These are phyloP conservation scores for Xestia ashworthii DNA, from an alignment of 2,888 invertebrate genomes.

Conservation along the genomic window DNA sequence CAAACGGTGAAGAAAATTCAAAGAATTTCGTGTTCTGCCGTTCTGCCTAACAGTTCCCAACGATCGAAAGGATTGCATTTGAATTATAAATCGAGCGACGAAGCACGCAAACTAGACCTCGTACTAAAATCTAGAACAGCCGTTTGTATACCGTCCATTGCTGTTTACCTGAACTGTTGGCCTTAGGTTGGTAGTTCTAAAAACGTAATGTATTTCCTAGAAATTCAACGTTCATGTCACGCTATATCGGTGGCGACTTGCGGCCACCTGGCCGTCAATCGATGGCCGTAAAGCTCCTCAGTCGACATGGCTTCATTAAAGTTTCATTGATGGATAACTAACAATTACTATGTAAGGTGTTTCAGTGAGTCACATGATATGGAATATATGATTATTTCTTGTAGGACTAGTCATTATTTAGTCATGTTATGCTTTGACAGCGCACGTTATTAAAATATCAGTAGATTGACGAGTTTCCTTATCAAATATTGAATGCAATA, in stretches of 20 bases:
- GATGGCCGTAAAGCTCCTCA: constrained; percentile 11
- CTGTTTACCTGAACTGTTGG: constrained; percentile 29
- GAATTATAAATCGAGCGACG: constrained; percentile 60
- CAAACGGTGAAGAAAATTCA: constrained; percentile 23
- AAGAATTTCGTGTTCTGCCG: constrained; percentile 33
- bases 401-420: constrained; percentile 10
- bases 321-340: constrained; percentile 33
- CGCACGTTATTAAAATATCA: constrained; percentile 11
- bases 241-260: not conserved
- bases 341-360: constrained; percentile 11
- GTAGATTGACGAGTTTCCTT: not conserved
- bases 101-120: constrained; percentile 38
- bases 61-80: constrained; percentile 60
- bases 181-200: not conserved
- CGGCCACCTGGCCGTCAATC: constrained; percentile 47
- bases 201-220: constrained; percentile 25
- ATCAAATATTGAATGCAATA: constrained; percentile 6
- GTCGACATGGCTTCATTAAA: constrained; percentile 38
- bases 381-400: constrained; percentile 12
- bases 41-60: constrained; percentile 15
- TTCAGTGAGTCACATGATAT: constrained; percentile 6
- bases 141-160: constrained; percentile 19
- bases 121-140: constrained; percentile 15
- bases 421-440: constrained; percentile 10
- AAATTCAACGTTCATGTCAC: constrained; percentile 8